phyloP scores from a whole-genome alignment of 2,113 vertebrate species.

The Sylvilagus bachmani region DNA sequence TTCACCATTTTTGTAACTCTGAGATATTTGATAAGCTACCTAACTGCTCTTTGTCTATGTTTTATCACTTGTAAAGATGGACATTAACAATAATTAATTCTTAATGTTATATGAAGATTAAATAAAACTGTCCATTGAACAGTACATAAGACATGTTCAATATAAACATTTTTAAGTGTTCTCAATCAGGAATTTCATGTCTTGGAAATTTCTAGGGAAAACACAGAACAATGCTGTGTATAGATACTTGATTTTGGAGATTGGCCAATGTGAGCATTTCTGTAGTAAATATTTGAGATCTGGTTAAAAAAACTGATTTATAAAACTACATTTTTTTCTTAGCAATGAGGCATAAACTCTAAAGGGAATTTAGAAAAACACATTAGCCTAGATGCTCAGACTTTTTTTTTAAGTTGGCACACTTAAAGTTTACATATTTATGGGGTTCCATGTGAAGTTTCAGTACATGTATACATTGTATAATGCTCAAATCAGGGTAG shows the following conservation, averaged over 20 bases:
- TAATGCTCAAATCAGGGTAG: too few relatives aligned
- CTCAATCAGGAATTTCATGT: background rate
- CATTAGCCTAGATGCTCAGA: background rate
- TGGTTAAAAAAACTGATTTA: background rate
- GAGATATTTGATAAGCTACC: background rate
- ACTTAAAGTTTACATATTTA: too few relatives aligned
- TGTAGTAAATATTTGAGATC: background rate
- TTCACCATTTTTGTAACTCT: background rate
- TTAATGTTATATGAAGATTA: background rate
- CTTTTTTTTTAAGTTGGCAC: too few relatives aligned
- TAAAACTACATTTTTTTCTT: background rate
- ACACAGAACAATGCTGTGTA: background rate
- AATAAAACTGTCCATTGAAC: background rate
- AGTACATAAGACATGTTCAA: background rate
- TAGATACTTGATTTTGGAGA: background rate
- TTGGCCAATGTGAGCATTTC: background rate
- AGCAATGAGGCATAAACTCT: background rate
- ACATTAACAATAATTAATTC: background rate
- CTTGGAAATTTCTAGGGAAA: background rate
- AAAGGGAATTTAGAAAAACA: background rate
- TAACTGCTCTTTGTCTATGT: background rate
- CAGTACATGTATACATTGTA: too few relatives aligned
- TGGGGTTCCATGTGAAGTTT: too few relatives aligned
- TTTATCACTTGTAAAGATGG: background rate
- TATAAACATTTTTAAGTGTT: constrained; percentile 22